Percentiles rank a stretch among this genome's conserved stretches.
These are phyloP conservation scores for Neomorphus geoffroyi DNA, from an alignment of 2,797 vertebrate species.

Conservation along the genomic window DNA sequence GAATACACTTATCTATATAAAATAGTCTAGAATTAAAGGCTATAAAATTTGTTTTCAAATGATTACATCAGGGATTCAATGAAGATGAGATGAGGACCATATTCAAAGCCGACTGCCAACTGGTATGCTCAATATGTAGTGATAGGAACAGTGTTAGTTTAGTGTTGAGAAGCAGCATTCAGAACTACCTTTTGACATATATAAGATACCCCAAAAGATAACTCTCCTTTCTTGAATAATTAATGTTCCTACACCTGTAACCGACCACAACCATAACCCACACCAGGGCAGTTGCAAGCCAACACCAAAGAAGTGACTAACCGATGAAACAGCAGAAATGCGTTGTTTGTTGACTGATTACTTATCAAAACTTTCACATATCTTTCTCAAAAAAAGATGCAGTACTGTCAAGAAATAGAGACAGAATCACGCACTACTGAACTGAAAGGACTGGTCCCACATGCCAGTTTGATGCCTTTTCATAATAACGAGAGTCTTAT, in stretches of 20 bases:
- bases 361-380: not conserved
- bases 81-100: not conserved
- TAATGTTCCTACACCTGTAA: not conserved
- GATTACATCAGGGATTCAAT: not conserved
- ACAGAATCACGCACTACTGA: not conserved
- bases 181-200: not conserved
- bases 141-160: not conserved
- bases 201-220: not conserved
- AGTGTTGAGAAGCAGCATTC: not conserved
- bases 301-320: not conserved
- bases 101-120: not conserved
- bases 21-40: not conserved
- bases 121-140: not conserved
- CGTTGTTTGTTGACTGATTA: not conserved
- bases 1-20: not conserved
- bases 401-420: not conserved
- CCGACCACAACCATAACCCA: not conserved
- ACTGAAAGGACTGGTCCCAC: not conserved
- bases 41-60: not conserved
- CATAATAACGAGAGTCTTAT: not conserved
- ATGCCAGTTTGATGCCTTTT: not conserved
- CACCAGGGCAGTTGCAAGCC: rapidly evolving
- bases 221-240: not conserved
- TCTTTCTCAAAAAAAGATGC: not conserved
- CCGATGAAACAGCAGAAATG: not conserved